Evolutionary conservation across 1,140 invertebrate species (phyloP), one percentile per base, ranked within the genome.

Genomic region (Leptinotarsa undecemlineata): DNA sequence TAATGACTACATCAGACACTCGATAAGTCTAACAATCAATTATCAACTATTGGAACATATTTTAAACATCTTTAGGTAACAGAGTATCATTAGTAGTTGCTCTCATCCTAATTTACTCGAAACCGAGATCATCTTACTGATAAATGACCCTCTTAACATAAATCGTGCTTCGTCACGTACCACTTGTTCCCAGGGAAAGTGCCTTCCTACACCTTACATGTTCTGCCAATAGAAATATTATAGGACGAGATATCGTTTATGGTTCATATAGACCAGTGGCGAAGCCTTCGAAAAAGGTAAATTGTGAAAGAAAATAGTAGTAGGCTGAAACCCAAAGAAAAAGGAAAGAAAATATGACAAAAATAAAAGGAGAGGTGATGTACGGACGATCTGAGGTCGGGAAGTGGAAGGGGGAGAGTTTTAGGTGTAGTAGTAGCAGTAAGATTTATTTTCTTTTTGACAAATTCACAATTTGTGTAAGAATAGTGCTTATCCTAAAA

Each of bases 121-220:
- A 4, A 15, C n/a, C 51, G 51, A 57, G 51, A 57, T 57, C 51
- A n/a, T 57, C 51, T 57, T 57, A 57, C 51, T 57, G 51, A 57
- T 57, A 57, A 57, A 57, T 57, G 51, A 57, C n/a, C 51, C 17
- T n/a, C 51, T 57, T 57, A n/a, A n/a, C 51, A 57, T 57, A 57
- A 57, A 57, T 14, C 51, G 51, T 57, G 51, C 51, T n/a, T 57
- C 51, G 51, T 57, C 51, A 57, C 15, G 17, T 57, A 15, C 51
- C 51, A 57, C 51, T 57, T 57, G 51, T 57, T 57, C n/a, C 3
- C 11, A 57, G n/a, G n/a, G 51, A 57, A 57, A 57, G 14, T 57
- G 51, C 51, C n/a, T 57, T 57, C 51, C n/a, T 57, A 57, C 15
- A n/a, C 6, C 15, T 57, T 57, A 57, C 4, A 17, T 14, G 51